Base-by-base conservation (phyloP, 2,797 vertebrate genomes). In the Notolepis coatsorum region DNA sequence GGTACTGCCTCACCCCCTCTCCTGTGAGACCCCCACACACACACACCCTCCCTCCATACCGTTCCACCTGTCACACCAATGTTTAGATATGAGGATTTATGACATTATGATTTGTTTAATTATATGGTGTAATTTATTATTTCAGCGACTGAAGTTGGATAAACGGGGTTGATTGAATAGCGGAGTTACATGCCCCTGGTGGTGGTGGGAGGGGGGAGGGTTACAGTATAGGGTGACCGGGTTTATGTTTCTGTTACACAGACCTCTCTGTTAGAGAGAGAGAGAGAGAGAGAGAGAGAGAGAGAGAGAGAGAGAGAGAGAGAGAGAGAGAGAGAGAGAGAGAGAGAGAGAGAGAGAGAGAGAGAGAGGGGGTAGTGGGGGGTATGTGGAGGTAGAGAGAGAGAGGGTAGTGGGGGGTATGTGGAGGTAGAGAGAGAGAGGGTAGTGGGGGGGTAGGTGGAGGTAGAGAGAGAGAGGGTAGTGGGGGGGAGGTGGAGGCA, bases 21-120 rank as follows among this genome's bases (percentile, higher is more conserved):
- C 46, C 60, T 18, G 8, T 15, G 4, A n/a, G n/a, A n/a, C n/a
- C 4, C 15, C 13, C 13, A 17, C 39, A 2, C 39, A 4, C 39
- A 9, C n/a, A 5, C 41, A 48, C 25, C 41, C 8, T 58, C 35
- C 35, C 31, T 25, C 5, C n/a, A 13, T 31, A 1, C 17, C 27
- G 33, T 28, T 48, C 27, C 58, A 69, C 61, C 69, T 75, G 79
- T 68, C 73, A 57, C 38, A 1, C 24, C 17, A 18, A 4, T 79
- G 63, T 80, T 84, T 70, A 43, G 51, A 56, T 80, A 63, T 13
- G 23, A 60, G 50, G 70, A 84, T 88, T 78, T 61, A 87, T 51
- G 61, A 52, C 61, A 21, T 50, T 20, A 45, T 65, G 58, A 72
- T 75, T 78, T 71, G 69, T 87, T 81, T 82, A n/a, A 65, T 53